Base-by-base conservation (phyloP, 2,888 invertebrate genomes). In the Panopea generosa region DNA sequence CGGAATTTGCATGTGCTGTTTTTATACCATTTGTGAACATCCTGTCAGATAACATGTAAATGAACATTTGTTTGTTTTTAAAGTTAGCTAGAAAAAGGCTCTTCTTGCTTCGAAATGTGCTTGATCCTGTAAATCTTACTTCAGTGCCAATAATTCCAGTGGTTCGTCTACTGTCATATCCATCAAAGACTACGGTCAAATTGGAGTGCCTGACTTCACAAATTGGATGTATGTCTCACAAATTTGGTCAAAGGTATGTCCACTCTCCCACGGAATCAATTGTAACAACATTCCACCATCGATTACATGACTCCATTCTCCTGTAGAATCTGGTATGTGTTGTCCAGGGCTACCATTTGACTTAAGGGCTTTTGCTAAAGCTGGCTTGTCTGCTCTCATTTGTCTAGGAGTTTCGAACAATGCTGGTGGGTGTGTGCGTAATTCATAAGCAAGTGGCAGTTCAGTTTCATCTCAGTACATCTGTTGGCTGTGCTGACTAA, bases 201-300 rank as follows among this genome's bases (percentile, higher is more conserved):
- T 53, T 6, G 7, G 14, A 22, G n/a, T 59, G 56, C 9, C 43
- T 26, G 4, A 26, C 33, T 1, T 22, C 0, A 73, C 22, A 52
- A 69, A 62, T 0, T 65, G 20, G 1, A 45, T 27, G 16, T 76
- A 82, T 4, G 16, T 9, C 16, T 38, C 9, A 24, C 55, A 72
- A 22, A 74, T 75, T 2, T 27, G 27, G 3, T 43, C 29, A 26
- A 61, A 81, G 16, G 71, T 72, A 0, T 24, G n/a, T 7, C 80
- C 74, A 16, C 26, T 45, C 14, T 20, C 11, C 83, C 80, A 81
- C 1, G 73, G 78, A 22, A 81, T 55, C 18, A 49, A 11, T 2
- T 83, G 76, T 1, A 81, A 4, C 0, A 81, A 40, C 0, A 73
- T 60, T 11, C 81, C 77, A 7, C 81, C 77, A 65, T 80, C 79